These are phyloP conservation scores for Lasaia peninsularis DNA, from an alignment of 1,140 invertebrate genomes.

Conservation along the genomic window DNA sequence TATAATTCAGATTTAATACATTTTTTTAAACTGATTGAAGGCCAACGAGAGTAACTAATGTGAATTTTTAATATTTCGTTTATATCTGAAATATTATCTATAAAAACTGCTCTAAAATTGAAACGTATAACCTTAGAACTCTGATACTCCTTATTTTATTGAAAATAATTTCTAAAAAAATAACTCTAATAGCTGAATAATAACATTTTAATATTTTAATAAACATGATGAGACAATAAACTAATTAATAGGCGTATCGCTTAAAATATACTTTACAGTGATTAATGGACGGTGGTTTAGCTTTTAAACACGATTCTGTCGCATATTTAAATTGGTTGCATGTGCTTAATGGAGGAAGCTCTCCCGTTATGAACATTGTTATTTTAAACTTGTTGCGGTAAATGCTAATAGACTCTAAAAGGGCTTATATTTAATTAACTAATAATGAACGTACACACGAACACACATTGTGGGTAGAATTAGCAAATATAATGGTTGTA, in stretches of 20 bases:
- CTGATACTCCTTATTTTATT: too few relatives aligned
- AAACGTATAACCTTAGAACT: too few relatives aligned
- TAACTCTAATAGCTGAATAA: too few relatives aligned
- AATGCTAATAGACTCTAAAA: slow-evolving; percentile 3
- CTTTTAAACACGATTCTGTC: background rate
- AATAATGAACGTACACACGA: background rate
- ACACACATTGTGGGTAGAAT: background rate
- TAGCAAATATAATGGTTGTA: too few relatives aligned
- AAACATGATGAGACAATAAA: slow-evolving; percentile 22
- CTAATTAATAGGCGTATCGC: slow-evolving; percentile 41
- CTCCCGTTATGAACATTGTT: background rate
- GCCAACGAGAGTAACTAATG: too few relatives aligned
- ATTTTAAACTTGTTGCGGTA: background rate
- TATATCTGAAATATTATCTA: too few relatives aligned
- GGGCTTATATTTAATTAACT: slow-evolving; percentile 1
- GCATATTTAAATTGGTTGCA: background rate
- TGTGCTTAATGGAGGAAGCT: slow-evolving; percentile 1
- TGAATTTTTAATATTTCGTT: too few relatives aligned
- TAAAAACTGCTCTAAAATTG: too few relatives aligned
- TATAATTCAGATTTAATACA: too few relatives aligned
- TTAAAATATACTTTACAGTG: slow-evolving; percentile 45
- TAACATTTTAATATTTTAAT: too few relatives aligned
- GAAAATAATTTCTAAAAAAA: too few relatives aligned
- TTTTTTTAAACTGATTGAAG: too few relatives aligned
- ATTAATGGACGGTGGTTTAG: slow-evolving; percentile 50